These are phyloP conservation scores for Neoitamus cyanurus DNA, from an alignment of 2,888 invertebrate species.

Conservation along the genomic window DNA sequence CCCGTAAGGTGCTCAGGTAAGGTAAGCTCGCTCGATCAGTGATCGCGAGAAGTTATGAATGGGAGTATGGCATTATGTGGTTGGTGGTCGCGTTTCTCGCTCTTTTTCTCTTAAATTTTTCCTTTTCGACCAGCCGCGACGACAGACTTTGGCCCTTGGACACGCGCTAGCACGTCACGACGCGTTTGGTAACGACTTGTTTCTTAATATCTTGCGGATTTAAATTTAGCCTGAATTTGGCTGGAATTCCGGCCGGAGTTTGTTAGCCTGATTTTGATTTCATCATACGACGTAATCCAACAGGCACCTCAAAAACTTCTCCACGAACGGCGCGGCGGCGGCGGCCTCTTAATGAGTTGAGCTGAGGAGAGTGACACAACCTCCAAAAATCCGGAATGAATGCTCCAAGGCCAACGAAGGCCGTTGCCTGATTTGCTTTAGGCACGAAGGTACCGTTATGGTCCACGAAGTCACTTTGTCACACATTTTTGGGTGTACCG, in stretches of 20 bases:
- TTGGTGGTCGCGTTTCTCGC: background rate
- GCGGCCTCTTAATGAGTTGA: background rate
- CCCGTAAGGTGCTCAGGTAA: background rate
- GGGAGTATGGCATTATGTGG: background rate
- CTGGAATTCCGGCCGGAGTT: background rate
- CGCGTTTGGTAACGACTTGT: background rate
- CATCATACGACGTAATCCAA: background rate
- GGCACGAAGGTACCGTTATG: background rate
- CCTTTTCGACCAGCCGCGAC: background rate
- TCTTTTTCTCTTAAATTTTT: background rate
- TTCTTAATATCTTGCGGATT: background rate
- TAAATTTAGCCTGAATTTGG: background rate
- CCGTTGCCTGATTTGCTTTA: background rate
- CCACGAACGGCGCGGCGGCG: too few relatives aligned
- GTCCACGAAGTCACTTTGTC: background rate
- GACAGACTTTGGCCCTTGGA: background rate
- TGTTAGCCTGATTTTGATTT: background rate
- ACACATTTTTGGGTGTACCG: background rate
- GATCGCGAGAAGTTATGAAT: background rate
- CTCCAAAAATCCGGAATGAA: background rate
- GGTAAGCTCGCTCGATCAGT: background rate
- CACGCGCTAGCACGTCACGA: background rate
- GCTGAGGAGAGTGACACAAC: background rate
- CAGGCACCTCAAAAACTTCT: background rate
- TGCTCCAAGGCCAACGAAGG: background rate